Evolutionary conservation across 1,140 invertebrate genomes (phyloP), one percentile per base, ranked within the genome.

Genomic region (Polyergus mexicanus): DNA sequence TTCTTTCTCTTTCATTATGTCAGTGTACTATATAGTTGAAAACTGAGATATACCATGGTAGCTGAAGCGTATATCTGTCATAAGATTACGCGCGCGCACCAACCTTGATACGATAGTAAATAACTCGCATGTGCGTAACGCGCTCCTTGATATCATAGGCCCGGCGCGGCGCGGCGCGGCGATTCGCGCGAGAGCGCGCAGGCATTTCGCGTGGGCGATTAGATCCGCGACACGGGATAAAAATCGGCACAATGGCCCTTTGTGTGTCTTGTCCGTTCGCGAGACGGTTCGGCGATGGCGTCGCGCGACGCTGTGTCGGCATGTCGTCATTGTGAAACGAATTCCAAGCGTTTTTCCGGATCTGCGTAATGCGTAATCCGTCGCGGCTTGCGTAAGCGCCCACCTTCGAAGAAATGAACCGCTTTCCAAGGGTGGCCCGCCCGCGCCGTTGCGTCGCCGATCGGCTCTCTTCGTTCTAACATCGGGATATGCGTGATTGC

Each of bases 211-310:
- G 93, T 94, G 91, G 93, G 93, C 91, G 93, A 91, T 94, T 93
- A 93, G 92, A 94, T 94, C 91, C 91, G 89, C 91, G 89, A 93
- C 89, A 88, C 75, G 89, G 38, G 88, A 86, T 83, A 92, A 92
- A 91, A 90, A 92, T 91, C 54, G 75, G 85, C 88, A 94, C 92
- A 94, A 94, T 94, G 80, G 91, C 88, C 92, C 92, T 94, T 94
- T 94, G 92, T 94, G 88, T 90, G 78, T 92, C 78, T 74, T 74
- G 68, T 74, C 38, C 54, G 38, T 8, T 72, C 68, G 68, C 63
- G 65, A 66, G 77, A 72, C 78, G 78, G 78, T 92, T 92, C 86
- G 88, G 90, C 86, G 85, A 38, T 85, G 68, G 51, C 38, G 66
- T 71, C 68, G 78, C 38, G 51, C 54, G 51, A 47, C 63, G 28